Conservation (phyloP, 2,113 vertebrate species). For the Callipepla californica region DNA sequence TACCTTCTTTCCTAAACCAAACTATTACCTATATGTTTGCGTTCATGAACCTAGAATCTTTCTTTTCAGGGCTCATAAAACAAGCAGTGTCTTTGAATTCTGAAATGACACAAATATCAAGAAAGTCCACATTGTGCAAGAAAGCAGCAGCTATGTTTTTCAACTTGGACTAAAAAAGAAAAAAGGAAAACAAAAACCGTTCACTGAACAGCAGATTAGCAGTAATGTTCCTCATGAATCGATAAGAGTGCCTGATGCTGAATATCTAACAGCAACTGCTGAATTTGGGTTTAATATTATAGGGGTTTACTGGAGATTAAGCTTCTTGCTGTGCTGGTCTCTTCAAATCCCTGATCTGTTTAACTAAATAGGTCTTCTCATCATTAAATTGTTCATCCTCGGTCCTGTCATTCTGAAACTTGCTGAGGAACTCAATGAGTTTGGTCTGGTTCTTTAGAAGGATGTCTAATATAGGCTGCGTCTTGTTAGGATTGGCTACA, state of each 20-base stretch:
- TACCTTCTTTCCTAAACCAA: slow-evolving; percentile 76
- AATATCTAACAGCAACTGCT: slow-evolving; percentile 87
- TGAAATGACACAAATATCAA: slow-evolving; percentile 83
- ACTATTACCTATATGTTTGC: slow-evolving; percentile 73
- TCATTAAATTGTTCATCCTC: slow-evolving; percentile 98
- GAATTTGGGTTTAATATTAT: slow-evolving; percentile 82
- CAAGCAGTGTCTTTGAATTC: slow-evolving; percentile 80
- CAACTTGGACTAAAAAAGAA: slow-evolving; percentile 82
- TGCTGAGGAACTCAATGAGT: slow-evolving; percentile 97
- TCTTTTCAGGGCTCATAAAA: slow-evolving; percentile 75
- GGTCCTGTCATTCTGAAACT: slow-evolving; percentile 96
- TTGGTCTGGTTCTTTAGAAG: slow-evolving; percentile 98
- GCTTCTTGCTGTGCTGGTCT: slow-evolving; percentile 93
- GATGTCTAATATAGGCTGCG: slow-evolving; percentile 96
- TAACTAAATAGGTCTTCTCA: slow-evolving; percentile 98
- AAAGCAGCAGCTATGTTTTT: slow-evolving; percentile 91
- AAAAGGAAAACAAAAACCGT: slow-evolving; percentile 84
- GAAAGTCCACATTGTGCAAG: slow-evolving; percentile 88
- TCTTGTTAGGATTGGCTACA: slow-evolving; percentile 97
- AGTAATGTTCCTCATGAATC: slow-evolving; percentile 84
- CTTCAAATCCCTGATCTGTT: slow-evolving; percentile 99
- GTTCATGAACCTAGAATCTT: slow-evolving; percentile 70
- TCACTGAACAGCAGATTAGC: slow-evolving; percentile 89
- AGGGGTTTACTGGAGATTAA: slow-evolving; percentile 79
- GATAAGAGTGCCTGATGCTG: slow-evolving; percentile 83